These are phyloP conservation scores for Silurus asotus DNA, from an alignment of 2,113 vertebrate species.

Conservation along the genomic window DNA sequence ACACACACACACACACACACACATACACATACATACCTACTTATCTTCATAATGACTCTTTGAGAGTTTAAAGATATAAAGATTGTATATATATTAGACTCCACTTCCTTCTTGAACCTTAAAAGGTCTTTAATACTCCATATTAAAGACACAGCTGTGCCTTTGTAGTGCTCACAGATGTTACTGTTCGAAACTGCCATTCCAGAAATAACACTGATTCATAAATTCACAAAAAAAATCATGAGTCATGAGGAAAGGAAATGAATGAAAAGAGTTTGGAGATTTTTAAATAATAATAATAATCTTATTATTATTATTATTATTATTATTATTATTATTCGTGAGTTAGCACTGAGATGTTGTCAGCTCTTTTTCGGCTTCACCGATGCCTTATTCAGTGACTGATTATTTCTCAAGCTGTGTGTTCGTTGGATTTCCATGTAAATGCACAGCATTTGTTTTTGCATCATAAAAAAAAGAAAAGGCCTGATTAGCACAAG, in stretches of 20 bases:
- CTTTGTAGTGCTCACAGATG: not conserved
- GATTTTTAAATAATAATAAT: not conserved
- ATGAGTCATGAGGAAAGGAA: too few species aligned
- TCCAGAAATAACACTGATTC: not conserved
- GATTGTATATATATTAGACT: too few species aligned
- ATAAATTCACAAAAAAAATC: not conserved
- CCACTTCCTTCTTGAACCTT: not conserved
- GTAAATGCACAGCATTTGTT: constrained; percentile 44
- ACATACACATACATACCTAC: too few species aligned
- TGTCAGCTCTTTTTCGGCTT: not conserved
- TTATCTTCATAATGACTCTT: not conserved
- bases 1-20: too few species aligned
- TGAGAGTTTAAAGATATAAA: not conserved
- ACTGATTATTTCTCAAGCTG: constrained; percentile 44
- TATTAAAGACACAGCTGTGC: not conserved
- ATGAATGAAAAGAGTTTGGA: not conserved
- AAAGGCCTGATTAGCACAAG: constrained; percentile 36
- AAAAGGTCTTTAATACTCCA: not conserved
- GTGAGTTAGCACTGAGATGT: not conserved
- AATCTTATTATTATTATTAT: not conserved
- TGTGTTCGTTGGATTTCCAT: constrained; percentile 49
- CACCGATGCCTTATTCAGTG: constrained; percentile 31
- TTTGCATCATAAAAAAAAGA: constrained; percentile 52
- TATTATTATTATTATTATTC: not conserved
- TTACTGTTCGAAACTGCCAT: not conserved